Percentiles rank a stretch among this genome's conserved stretches.
Conservation (phyloP, 2,797 vertebrate genomes). For the Muscicapa comitata region DNA sequence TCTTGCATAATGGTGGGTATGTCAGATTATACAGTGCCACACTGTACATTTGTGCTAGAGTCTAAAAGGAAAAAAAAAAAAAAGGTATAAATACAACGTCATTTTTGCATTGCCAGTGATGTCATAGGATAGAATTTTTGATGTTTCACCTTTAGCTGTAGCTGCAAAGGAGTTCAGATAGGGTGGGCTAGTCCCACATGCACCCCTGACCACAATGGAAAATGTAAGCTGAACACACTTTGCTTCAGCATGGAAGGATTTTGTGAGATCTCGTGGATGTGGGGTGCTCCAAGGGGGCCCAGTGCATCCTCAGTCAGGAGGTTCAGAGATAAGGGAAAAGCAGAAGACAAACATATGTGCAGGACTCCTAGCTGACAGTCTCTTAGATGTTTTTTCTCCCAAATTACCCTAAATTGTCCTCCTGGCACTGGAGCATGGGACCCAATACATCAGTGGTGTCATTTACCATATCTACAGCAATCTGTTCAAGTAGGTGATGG, state of each 20-base stretch:
- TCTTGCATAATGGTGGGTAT: neutral
- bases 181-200: neutral
- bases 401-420: neutral
- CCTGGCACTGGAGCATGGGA: neutral
- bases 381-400: neutral
- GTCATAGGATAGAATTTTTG: neutral
- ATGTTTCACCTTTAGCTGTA: neutral
- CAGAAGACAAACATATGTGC: neutral
- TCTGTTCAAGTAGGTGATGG: neutral
- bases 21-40: neutral
- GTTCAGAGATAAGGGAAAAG: neutral
- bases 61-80: neutral
- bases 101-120: neutral
- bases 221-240: neutral
- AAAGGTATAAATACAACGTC: neutral
- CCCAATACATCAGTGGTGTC: too few relatives aligned
- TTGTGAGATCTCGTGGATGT: neutral
- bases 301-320: neutral
- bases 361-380: neutral
- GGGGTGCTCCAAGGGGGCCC: neutral
- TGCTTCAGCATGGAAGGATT: neutral
- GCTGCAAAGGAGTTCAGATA: neutral
- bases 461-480: neutral
- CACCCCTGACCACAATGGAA: fast-evolving
- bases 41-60: neutral